phyloP scores from a whole-genome alignment of 2,113 vertebrate genomes.

The Prunella fulvescens region DNA sequence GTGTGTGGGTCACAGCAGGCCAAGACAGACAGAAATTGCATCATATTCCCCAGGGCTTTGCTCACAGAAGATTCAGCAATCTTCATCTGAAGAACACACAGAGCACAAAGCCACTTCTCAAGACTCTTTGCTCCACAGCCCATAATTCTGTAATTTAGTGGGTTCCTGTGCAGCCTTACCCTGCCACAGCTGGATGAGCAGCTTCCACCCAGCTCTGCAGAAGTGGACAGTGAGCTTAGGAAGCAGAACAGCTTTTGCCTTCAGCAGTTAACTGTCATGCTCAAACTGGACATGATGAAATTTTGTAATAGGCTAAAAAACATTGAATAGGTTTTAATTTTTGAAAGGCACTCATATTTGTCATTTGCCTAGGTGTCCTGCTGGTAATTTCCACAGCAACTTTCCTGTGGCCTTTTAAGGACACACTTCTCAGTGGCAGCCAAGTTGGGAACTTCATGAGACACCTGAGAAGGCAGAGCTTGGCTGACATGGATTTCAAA shows the following conservation, averaged over 20 bases:
- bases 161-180: not conserved
- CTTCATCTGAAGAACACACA: not conserved
- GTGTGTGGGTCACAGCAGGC: not conserved
- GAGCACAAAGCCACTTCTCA: not conserved
- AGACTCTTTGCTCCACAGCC: not conserved
- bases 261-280: not conserved
- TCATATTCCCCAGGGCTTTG: not conserved
- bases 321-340: not conserved
- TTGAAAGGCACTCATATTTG: not conserved
- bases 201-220: not conserved
- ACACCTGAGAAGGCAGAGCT: not conserved
- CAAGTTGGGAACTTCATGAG: not conserved
- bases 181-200: not conserved
- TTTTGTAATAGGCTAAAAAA: not conserved
- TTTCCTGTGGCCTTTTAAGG: not conserved
- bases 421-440: not conserved
- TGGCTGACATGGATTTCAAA: not conserved
- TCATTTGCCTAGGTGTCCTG: not conserved
- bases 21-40: not conserved
- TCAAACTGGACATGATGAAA: not conserved
- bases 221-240: not conserved
- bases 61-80: not conserved
- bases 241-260: not conserved
- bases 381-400: not conserved
- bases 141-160: fast-evolving